Evolutionary conservation across 2,113 vertebrate species (phyloP), one percentile per base, ranked within the genome.

Genomic region (Trochalopteron elliotii): DNA sequence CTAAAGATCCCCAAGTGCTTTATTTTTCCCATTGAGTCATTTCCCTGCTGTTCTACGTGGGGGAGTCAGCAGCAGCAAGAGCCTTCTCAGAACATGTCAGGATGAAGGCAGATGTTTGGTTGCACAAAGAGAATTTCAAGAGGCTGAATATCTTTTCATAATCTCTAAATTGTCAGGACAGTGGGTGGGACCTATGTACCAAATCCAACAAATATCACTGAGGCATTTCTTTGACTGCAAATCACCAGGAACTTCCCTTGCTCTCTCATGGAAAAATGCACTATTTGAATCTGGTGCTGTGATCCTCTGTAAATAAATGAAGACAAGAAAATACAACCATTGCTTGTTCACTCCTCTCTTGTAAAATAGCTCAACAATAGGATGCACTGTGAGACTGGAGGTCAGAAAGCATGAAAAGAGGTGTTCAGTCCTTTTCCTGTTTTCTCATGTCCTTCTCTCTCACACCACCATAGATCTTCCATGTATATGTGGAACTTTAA

Each of bases 221-320:
- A 59, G 50, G 79, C 55, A 63, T 93, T 95, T 96, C 78, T 80
- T 77, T 76, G 59, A 44, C 85, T 80, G 59, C 56, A 52, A 37
- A 67, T 65, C 52, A 68, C 56, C 39, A 50, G 53, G 74, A 86
- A 35, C 25, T 89, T 86, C 49, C 24, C 76, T 72, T 85, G 56
- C 50, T 95, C 78, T 92, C 24, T 45, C 3, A 0, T 53, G 42
- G 83, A 31, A 82, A 96, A 96, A 91, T 88, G 84, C 70, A 82
- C 87, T 91, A 25, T 83, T 80, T 90, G 61, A 93, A 78, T 88
- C 83, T 68, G 90, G 81, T 96, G 86, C 94, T 96, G 89, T 74
- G 53, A 85, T 76, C 60, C 52, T 77, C 11, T 95, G 92, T 93
- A 95, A 92, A 93, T 89, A 94, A 86, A 93, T 45, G 28, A 78